Base-by-base conservation (phyloP, 2,113 vertebrate genomes). In the Lonchura striata region DNA sequence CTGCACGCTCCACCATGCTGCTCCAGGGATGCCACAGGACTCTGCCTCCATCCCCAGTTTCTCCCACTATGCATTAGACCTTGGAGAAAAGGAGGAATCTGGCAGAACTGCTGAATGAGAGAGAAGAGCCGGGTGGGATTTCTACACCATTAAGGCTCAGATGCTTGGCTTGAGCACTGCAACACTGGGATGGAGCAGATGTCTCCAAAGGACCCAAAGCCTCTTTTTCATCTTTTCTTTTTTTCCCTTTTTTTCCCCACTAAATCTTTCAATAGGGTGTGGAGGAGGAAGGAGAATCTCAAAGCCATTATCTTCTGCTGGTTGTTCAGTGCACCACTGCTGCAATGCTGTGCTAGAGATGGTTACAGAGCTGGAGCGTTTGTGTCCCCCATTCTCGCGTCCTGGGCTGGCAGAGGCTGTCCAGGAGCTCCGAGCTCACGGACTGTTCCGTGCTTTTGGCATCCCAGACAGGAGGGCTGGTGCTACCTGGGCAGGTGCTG, bases 241-340 rank as follows among this genome's bases (percentile, higher is more conserved):
- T 47, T 39, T 23, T 19, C 3, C 31, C 8, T 10, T 46, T 30
- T 37, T 25, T 8, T 2, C 1, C 16, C 35, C 46, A 19, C 35
- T 41, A 14, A 64, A 15, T 41, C 50, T 79, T 70, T 35, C 65
- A 22, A 1, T 10, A 75, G 50, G 31, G 3, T 35, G 37, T 35
- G 46, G 79, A 86, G 86, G 76, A 90, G 57, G 68, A 71, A 88
- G 63, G 61, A 69, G 81, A 78, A 81, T 88, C 72, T 81, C 83
- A 12, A 86, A 95, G 94, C 93, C 80, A 53, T 92, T 64, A 9
- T 56, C 47, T 75, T 49, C 85, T 92, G 66, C 88, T 66, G 78
- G 66, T 66, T 41, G 33, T 46, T 71, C 3, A 3, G 28, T 12
- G 14, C 35, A 11, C 54, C 50, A 7, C 77, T 75, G 65, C 96